Percentiles rank a stretch among this genome's conserved stretches.
Conservation (phyloP, 2,797 vertebrate species). For the Psittacula derbiana region DNA sequence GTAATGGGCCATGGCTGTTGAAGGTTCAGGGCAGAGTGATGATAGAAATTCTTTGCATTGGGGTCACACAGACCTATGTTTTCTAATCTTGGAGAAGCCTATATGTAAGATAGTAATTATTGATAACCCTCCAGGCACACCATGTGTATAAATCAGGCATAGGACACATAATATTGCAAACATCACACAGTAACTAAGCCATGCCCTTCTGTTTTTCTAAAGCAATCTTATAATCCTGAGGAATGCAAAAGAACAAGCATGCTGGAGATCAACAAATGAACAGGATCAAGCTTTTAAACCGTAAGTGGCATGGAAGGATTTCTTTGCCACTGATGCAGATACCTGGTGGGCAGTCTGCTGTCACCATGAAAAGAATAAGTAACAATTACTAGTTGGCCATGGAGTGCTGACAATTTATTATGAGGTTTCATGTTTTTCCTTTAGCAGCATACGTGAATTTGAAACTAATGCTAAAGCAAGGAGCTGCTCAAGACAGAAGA, state of each 20-base stretch:
- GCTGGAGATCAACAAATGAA: slow-evolving; percentile 26
- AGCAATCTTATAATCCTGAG: background rate
- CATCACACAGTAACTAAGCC: background rate
- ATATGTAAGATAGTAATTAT: background rate
- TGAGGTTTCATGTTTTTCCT: background rate
- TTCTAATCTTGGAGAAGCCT: background rate
- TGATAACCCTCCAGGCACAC: background rate
- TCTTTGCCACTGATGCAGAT: slow-evolving; percentile 2
- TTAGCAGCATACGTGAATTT: background rate
- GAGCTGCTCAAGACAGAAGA: background rate
- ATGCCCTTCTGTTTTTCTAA: background rate
- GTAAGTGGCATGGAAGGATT: slow-evolving; percentile 27
- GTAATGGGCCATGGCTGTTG: background rate
- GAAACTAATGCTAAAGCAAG: background rate
- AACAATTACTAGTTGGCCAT: background rate
- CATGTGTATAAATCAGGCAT: background rate
- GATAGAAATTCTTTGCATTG: background rate
- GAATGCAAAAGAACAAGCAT: background rate
- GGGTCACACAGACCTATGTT: background rate
- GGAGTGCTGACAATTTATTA: background rate
- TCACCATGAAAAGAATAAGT: slow-evolving; percentile 12
- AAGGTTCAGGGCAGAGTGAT: background rate
- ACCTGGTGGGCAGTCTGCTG: background rate
- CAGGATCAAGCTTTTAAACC: slow-evolving; percentile 10
- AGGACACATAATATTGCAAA: background rate